phyloP scores from a whole-genome alignment of 2,797 vertebrate genomes.

The Enteromius treurensis region DNA sequence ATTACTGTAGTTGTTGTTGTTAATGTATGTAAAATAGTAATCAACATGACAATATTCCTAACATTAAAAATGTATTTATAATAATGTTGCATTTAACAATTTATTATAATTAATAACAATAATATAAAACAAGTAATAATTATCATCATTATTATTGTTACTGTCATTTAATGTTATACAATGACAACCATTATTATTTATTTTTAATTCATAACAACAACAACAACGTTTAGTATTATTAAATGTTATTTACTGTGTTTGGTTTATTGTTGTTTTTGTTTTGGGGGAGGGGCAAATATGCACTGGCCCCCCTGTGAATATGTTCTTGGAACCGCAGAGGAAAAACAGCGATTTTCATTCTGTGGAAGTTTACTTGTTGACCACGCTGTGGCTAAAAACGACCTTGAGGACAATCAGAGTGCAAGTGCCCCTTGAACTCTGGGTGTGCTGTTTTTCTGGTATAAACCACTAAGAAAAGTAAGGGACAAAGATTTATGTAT shows the following conservation, averaged over 20 bases:
- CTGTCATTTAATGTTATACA: too few relatives aligned
- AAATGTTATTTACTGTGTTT: not conserved
- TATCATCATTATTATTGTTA: too few relatives aligned
- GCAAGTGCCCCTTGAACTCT: slow-evolving; percentile 37
- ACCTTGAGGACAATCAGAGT: slow-evolving; percentile 37
- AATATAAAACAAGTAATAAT: too few relatives aligned
- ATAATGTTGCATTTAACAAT: not conserved
- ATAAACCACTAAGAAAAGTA: slow-evolving; percentile 33
- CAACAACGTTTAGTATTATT: not conserved
- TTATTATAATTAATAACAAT: too few relatives aligned
- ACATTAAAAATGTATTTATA: too few relatives aligned
- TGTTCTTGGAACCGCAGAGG: slow-evolving; percentile 15
- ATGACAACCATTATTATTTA: too few relatives aligned
- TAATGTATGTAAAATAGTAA: not conserved
- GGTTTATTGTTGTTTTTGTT: not conserved
- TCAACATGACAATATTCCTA: not conserved
- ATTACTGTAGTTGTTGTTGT: not conserved
- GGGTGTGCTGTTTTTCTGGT: slow-evolving; percentile 34
- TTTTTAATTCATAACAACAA: not conserved
- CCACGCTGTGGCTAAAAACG: slow-evolving; percentile 26
- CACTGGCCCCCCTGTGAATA: not conserved
- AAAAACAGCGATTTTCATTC: slow-evolving; percentile 30
- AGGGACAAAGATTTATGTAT: not conserved
- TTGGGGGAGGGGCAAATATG: not conserved
- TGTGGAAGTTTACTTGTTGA: slow-evolving; percentile 43